phyloP scores from a whole-genome alignment of 53 echinoderm and acorn worm species.

The Luidia sarsii region DNA sequence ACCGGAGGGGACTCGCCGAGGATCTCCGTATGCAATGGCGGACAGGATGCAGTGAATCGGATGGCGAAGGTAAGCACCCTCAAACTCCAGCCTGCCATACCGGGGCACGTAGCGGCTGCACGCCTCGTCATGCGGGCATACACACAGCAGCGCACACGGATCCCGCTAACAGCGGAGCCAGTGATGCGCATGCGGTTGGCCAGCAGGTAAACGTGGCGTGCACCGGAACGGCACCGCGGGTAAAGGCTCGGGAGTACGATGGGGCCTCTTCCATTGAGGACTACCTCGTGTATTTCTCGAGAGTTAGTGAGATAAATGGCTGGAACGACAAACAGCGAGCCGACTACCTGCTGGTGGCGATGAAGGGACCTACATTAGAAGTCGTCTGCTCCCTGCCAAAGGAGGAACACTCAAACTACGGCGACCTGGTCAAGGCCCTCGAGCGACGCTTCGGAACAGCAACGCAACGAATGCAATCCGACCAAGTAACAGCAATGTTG shows the following conservation, averaged over 20 bases:
- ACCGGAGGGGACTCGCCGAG: not conserved
- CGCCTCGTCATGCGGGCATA: not conserved
- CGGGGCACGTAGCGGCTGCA: not conserved
- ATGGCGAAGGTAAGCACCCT: conserved; percentile 2
- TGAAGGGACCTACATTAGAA: not conserved
- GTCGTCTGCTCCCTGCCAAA: conserved; percentile 12
- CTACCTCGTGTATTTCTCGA: conserved; percentile 11
- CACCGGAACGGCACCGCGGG: conserved; percentile 9
- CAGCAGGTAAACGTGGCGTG: not conserved
- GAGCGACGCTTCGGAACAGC: conserved; percentile 8
- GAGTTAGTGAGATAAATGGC: conserved; percentile 15
- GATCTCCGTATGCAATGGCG: not conserved
- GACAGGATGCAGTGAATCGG: not conserved
- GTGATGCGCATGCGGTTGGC: not conserved
- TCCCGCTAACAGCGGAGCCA: not conserved
- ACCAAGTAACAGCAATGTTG: not conserved
- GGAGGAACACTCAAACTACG: not conserved
- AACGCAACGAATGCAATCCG: not conserved
- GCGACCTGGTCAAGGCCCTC: conserved; percentile 2
- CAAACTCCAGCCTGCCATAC: not conserved
- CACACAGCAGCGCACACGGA: not conserved
- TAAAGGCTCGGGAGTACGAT: conserved; percentile 23
- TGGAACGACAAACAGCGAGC: conserved; percentile 10
- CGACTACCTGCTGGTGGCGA: not conserved
- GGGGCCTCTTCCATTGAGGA: conserved; percentile 20